Evolutionary conservation across 2,113 vertebrate genomes (phyloP).

Genomic region (Percopsis transmontana): DNA sequence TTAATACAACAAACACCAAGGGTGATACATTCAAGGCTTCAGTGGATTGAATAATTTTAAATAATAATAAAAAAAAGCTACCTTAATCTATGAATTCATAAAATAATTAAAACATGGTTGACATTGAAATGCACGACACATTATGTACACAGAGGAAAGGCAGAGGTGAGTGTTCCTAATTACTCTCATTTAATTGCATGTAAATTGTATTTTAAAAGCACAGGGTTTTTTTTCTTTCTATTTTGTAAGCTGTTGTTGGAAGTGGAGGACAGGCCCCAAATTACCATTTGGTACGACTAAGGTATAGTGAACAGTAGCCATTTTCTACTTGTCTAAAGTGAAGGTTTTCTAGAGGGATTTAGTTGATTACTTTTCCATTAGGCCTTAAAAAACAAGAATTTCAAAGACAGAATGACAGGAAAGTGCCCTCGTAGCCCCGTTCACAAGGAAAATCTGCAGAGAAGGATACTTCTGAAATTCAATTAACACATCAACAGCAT

Average conservation of each 20-base stretch:
- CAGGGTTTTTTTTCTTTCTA: too few species aligned
- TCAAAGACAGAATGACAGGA: neutral
- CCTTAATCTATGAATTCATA: constrained; percentile 40
- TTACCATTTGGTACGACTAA: constrained; percentile 22
- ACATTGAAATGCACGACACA: constrained; percentile 73
- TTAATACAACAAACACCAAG: too few species aligned
- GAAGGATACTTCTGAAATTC: constrained; percentile 68
- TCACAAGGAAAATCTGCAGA: constrained; percentile 46
- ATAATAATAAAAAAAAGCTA: constrained; percentile 8
- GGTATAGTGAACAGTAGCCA: neutral
- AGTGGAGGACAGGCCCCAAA: constrained; percentile 21
- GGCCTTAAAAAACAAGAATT: constrained; percentile 4
- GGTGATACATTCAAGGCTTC: too few species aligned
- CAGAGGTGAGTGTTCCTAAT: constrained; percentile 76
- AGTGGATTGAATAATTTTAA: constrained; percentile 12
- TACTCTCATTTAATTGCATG: constrained; percentile 78
- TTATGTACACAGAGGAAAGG: constrained; percentile 58
- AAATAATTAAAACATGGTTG: constrained; percentile 61
- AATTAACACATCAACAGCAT: constrained; percentile 71
- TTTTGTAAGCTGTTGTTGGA: constrained; percentile 17
- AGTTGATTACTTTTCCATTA: neutral
- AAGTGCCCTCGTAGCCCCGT: constrained; percentile 29
- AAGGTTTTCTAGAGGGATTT: constrained; percentile 9
- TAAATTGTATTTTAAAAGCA: constrained; percentile 76
- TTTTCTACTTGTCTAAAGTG: too few species aligned